Conservation (phyloP, 2,113 vertebrate species). For the Eulacestoma nigropectus region DNA sequence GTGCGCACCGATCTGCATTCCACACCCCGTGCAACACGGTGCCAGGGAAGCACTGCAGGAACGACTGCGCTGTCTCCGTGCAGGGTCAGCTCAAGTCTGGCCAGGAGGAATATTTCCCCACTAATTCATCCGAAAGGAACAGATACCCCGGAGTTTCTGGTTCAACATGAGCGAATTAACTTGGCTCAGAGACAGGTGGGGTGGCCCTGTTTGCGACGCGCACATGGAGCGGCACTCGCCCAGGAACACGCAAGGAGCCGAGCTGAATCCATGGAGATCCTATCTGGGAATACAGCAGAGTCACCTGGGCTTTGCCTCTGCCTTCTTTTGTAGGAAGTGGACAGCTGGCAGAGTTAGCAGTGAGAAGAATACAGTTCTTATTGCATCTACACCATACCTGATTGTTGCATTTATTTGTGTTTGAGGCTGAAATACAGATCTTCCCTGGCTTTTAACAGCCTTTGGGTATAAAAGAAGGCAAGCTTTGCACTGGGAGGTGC, state of each 20-base stretch:
- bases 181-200: background rate
- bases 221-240: background rate
- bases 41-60: background rate
- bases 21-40: background rate
- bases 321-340: background rate
- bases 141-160: background rate
- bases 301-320: background rate
- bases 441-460: background rate
- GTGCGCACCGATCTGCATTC: background rate
- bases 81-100: fast-evolving
- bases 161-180: background rate
- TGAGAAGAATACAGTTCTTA: background rate
- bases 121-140: background rate
- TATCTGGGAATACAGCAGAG: background rate
- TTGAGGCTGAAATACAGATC: background rate
- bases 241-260: background rate
- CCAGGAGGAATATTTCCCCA: background rate
- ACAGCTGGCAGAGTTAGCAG: background rate
- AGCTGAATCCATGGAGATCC: background rate
- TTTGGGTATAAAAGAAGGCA: background rate
- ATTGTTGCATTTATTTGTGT: background rate
- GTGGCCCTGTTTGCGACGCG: background rate
- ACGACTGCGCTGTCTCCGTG: fast-evolving
- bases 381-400: background rate
- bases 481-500: background rate